These are phyloP conservation scores for Indicator indicator DNA, from an alignment of 2,113 vertebrate genomes.

Conservation along the genomic window DNA sequence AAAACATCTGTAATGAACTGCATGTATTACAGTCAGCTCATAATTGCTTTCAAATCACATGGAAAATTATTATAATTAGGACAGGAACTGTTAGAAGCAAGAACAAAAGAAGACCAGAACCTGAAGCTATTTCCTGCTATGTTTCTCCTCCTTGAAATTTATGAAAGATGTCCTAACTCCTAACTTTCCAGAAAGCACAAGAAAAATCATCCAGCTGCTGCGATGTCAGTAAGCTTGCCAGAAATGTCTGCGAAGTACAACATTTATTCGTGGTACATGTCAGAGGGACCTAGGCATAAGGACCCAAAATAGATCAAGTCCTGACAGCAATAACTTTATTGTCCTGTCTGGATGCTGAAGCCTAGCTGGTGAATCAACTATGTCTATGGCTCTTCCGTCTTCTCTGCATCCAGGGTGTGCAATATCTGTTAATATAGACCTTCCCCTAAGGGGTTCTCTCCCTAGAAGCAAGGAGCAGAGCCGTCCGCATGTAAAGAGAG, in stretches of 20 bases:
- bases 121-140: neutral
- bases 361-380: constrained; percentile 5
- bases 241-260: neutral
- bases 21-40: constrained; percentile 46
- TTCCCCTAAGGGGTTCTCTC: neutral
- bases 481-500: neutral
- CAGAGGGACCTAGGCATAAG: neutral
- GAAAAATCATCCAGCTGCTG: neutral
- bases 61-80: constrained; percentile 43
- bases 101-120: constrained; percentile 31
- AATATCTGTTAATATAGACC: neutral
- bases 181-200: neutral
- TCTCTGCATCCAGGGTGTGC: neutral
- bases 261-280: neutral
- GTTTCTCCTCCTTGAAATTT: neutral
- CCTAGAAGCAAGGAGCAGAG: neutral
- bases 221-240: neutral
- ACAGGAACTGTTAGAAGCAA: constrained; percentile 33
- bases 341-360: neutral
- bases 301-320: neutral
- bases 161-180: neutral
- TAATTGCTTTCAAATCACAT: constrained; percentile 62
- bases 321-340: constrained; percentile 14
- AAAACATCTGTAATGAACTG: constrained; percentile 33
- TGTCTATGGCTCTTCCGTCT: neutral